These are phyloP conservation scores for Zaprionus ornatus DNA, from an alignment of 1,140 invertebrate genomes.

Conservation along the genomic window DNA sequence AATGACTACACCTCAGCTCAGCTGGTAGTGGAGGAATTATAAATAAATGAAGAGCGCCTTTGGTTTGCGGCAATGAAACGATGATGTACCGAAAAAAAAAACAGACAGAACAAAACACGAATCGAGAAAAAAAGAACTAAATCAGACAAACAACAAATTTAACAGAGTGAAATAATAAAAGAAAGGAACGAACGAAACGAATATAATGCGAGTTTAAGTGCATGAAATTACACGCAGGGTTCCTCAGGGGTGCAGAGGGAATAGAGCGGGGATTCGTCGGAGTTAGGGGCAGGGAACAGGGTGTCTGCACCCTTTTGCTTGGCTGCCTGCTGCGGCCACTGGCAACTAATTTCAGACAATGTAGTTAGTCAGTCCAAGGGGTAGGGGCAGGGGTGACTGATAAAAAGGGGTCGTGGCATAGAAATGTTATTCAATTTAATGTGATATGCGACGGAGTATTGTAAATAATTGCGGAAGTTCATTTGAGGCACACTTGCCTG, in stretches of 20 bases:
- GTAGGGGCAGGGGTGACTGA: constrained; percentile 19
- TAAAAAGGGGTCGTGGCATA: constrained; percentile 48
- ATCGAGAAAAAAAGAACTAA: constrained; percentile 50
- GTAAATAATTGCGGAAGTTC: constrained; percentile 80
- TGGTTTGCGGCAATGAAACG: constrained; percentile 61
- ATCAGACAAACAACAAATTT: constrained; percentile 76
- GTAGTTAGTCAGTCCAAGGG: constrained; percentile 9
- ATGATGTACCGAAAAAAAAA: constrained; percentile 62
- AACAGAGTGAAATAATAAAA: constrained; percentile 48
- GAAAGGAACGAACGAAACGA: constrained; percentile 17
- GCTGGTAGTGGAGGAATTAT: constrained; percentile 30
- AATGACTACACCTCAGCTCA: constrained; percentile 74
- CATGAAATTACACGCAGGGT: constrained; percentile 69
- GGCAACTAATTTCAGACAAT: constrained; percentile 56
- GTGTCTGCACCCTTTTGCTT: constrained; percentile 58
- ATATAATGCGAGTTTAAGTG: constrained; percentile 80
- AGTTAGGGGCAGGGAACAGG: not conserved
- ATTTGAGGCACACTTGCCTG: constrained; percentile 37
- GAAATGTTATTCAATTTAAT: constrained; percentile 60
- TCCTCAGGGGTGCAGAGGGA: not conserved
- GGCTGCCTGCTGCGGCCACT: constrained; percentile 27
- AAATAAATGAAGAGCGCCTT: constrained; percentile 54
- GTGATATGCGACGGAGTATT: constrained; percentile 58
- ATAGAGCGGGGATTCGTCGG: not conserved
- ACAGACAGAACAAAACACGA: constrained; percentile 7